These are phyloP conservation scores for Parauchenoglanis punctatus DNA, from an alignment of 2,797 vertebrate genomes.

Conservation along the genomic window DNA sequence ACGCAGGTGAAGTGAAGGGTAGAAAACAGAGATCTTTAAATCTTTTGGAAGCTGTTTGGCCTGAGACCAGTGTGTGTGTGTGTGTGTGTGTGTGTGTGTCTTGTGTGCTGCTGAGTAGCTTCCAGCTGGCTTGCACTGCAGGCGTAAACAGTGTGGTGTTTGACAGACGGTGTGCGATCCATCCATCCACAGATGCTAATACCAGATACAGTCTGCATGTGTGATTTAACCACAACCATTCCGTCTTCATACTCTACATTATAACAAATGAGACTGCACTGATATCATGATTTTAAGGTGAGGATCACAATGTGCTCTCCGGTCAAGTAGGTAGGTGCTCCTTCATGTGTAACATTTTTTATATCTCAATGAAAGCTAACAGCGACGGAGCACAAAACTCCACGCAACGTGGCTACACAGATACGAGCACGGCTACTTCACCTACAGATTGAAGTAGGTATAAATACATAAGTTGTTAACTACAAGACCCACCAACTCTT, in stretches of 20 bases:
- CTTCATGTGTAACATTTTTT: neutral
- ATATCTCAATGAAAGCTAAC: neutral
- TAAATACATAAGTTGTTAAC: neutral
- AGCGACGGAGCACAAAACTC: neutral
- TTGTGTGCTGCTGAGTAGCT: conserved; percentile 43
- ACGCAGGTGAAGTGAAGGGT: conserved; percentile 17
- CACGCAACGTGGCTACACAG: neutral
- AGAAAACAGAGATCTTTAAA: conserved; percentile 31
- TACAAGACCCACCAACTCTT: neutral
- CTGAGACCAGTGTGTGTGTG: conserved; percentile 20
- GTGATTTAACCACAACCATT: neutral
- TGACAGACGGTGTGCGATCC: conserved; percentile 74
- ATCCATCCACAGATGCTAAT: conserved; percentile 77
- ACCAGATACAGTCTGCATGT: conserved; percentile 57
- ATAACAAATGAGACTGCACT: neutral
- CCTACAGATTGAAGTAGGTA: neutral
- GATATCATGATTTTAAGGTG: neutral
- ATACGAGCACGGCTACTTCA: neutral
- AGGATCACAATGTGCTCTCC: neutral
- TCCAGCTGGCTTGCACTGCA: conserved; percentile 64
- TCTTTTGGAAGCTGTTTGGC: conserved; percentile 5
- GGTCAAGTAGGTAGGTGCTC: neutral
- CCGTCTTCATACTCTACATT: neutral
- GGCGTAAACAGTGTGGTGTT: conserved; percentile 74
- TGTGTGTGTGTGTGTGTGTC: conserved; percentile 19